These are phyloP conservation scores for Chelmon rostratus DNA, from an alignment of 2,797 vertebrate genomes.

Conservation along the genomic window DNA sequence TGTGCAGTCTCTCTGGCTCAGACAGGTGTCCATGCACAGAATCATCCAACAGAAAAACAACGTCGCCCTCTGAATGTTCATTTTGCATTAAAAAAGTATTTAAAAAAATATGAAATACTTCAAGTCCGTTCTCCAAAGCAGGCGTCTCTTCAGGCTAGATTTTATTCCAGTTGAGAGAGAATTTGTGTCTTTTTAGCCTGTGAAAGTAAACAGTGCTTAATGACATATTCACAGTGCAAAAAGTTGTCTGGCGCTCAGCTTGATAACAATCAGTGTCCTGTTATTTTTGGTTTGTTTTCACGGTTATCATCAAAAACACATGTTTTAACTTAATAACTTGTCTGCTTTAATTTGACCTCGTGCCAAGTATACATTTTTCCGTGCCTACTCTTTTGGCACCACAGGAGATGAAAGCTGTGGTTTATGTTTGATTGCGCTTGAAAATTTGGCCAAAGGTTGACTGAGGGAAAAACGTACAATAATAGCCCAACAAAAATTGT, in stretches of 20 bases:
- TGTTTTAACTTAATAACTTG: constrained; percentile 40
- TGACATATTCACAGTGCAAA: constrained; percentile 52
- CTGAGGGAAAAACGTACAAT: constrained; percentile 47
- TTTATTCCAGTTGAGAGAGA: constrained; percentile 35
- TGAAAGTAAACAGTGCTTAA: constrained; percentile 79
- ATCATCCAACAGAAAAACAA: constrained; percentile 66
- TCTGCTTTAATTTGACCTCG: constrained; percentile 53
- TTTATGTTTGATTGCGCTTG: constrained; percentile 59
- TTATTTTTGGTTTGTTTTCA: constrained; percentile 29
- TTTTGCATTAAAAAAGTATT: constrained; percentile 60
- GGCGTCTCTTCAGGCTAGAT: constrained; percentile 37
- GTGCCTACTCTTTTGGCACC: constrained; percentile 41
- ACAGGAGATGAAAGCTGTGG: constrained; percentile 31
- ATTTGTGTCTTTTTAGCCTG: constrained; percentile 61
- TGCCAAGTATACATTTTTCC: constrained; percentile 60
- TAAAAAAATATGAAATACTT: not conserved
- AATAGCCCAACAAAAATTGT: constrained; percentile 30
- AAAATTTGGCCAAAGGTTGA: constrained; percentile 58
- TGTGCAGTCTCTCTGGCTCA: constrained; percentile 89
- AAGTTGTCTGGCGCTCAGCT: constrained; percentile 22
- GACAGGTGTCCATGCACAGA: constrained; percentile 49
- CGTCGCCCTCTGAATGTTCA: constrained; percentile 61
- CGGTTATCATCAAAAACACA: constrained; percentile 40
- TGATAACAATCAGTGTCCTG: constrained; percentile 24
- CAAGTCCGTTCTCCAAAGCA: constrained; percentile 24